Base-by-base conservation (phyloP, 2,888 invertebrate genomes). In the Leucoptera coffeella region DNA sequence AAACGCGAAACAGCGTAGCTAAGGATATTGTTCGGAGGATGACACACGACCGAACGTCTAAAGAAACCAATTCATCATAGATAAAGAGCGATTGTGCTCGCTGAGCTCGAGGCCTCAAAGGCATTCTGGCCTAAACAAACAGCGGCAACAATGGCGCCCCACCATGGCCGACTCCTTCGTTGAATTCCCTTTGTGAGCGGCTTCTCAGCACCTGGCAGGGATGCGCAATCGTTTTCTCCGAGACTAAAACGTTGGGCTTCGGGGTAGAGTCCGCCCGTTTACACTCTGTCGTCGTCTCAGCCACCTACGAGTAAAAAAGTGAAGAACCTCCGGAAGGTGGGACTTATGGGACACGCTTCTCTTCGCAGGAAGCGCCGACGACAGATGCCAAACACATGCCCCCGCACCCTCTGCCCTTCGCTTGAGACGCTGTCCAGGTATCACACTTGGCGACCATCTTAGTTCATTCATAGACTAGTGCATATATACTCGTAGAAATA, bases 301-400 rank as follows among this genome's bases (percentile, higher is more conserved):
- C 52, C n/a, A n/a, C n/a, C n/a, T n/a, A n/a, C n/a, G n/a, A 38
- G 40, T 56, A 60, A 67, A 67, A 65, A 67, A 56, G 52, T 61
- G 62, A 60, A 62, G 58, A 49, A 45, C 47, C 47, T 45, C 58
- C 65, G 67, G 61, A 64, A 67, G 62, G 56, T 45, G 59, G 55
- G 46, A 59, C 64, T 64, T 69, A 64, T 65, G 64, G 61, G 55
- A 50, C 50, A 55, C 55, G 58, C 52, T 47, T 48, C 52, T 17
- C 6, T 17, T 38, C 42, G 50, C 60, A 60, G 67, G 67, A 65
- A 55, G 54, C 47, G 38, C 39, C 46, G 62, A 46, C 52, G 72
- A 72, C 69, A 71, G 72, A 71, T 57, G 61, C 50, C 46, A 37
- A 45, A 52, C 72, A 69, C 51, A 59, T 65, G 65, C 51, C 39